Base-by-base conservation (phyloP, 2,797 vertebrate species). In the Notoglanidium macrostoma region DNA sequence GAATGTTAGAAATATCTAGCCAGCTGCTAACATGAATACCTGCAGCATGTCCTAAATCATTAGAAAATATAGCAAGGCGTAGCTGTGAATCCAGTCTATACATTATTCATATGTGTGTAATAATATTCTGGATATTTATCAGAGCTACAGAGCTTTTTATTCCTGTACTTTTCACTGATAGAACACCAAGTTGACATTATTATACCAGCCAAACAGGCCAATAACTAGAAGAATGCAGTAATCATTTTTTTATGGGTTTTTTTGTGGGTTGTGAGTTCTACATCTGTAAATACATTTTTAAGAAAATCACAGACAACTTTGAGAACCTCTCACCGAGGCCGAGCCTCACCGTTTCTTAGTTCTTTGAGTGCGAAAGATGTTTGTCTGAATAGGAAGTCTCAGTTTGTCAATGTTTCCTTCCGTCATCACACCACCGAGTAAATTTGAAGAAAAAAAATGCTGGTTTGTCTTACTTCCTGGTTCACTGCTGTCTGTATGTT, bases 341-440 rank as follows among this genome's bases (percentile, higher is more conserved):
- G 40, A n/a, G 59, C n/a, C 8, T 68, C 17, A 21, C 3, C 49
- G 14, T 49, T 65, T 65, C 9, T 23, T 4, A 49, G 40, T 29
- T 63, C 8, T 65, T 81, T 46, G 23, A 61, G 35, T 44, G 57
- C 46, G 19, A n/a, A 63, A 81, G 61, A 54, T 83, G 44, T 83
- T 80, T 83, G 61, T 83, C 44, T 32, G 7, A 23, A 5, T 67
- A 67, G 61, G 80, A 83, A 67, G 80, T 83, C 46, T 83, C 80
- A 23, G 80, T 83, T 83, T 51, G 29, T 12, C 3, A 21, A 14
- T 21, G 14, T 49, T 67, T 83, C 61, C 80, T 83, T 83, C 80
- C n/a, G n/a, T 83, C n/a, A 29, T 51, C 40, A 67, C 46, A 51
- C 61, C 32, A 51, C 61, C 51, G 59, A 29, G 3, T 5, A 65